Conservation (phyloP, 1,140 invertebrate genomes). For the Drosophila pseudoananassae region DNA sequence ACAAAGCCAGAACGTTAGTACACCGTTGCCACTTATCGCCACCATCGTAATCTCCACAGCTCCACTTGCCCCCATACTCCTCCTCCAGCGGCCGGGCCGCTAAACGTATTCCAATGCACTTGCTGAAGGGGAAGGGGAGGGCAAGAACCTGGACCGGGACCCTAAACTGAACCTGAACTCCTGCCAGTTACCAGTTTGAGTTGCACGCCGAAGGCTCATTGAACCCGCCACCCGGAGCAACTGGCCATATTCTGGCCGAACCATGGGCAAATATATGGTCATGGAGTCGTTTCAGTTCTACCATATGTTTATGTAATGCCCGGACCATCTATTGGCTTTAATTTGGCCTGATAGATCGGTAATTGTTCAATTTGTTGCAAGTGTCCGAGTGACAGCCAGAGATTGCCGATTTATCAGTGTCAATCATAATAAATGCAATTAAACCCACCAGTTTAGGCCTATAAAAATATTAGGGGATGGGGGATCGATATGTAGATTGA, state of each 20-base stretch:
- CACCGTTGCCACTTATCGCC: conserved; percentile 42
- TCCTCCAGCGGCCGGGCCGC: no score
- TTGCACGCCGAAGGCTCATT: conserved; percentile 48
- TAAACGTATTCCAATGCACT: conserved; percentile 22
- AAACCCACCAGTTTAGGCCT: conserved; percentile 46
- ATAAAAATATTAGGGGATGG: background rate
- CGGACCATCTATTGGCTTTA: conserved; percentile 64
- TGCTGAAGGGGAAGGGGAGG: conserved; percentile 15
- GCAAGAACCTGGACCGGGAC: background rate
- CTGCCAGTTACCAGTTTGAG: conserved; percentile 47
- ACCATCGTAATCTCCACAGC: conserved; percentile 36
- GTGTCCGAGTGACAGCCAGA: conserved; percentile 43
- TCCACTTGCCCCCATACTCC: conserved; percentile 1
- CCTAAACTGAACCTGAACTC: conserved; percentile 35
- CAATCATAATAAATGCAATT: conserved; percentile 81
- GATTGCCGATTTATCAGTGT: conserved; percentile 64
- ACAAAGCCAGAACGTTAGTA: conserved; percentile 55
- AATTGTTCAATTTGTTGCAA: conserved; percentile 72
- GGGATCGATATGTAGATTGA: conserved; percentile 36
- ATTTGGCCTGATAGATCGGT: conserved; percentile 72
- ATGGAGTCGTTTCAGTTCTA: background rate
- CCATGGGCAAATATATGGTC: conserved; percentile 4
- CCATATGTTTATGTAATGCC: conserved; percentile 44
- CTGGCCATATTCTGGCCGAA: conserved; percentile 24
- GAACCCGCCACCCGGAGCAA: conserved; percentile 26